Evolutionary conservation across 2,113 vertebrate species (phyloP), one percentile per base, ranked within the genome.

Genomic region (Fukomys damarensis): DNA sequence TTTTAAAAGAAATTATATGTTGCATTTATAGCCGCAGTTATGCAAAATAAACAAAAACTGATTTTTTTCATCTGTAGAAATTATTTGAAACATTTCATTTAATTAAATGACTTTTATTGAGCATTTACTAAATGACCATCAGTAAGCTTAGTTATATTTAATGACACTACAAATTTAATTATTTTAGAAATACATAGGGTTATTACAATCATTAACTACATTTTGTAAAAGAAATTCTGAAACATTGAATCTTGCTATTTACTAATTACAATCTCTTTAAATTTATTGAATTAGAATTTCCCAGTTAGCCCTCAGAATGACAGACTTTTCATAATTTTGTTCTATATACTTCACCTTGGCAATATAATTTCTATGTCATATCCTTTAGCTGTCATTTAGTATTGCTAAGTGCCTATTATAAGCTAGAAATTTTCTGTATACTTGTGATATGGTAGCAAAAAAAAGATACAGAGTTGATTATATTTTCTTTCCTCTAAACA

Each of bases 1-100:
- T 93, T 52, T 35, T 86, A 79, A 95, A 38, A 83, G 32, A 94
- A 95, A 91, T 7, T 35, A 88, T 26, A 54, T 79, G 46, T 11
- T 86, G 26, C 5, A 7, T 61, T 41, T 86, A 32, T 72, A 79
- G 52, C 72, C 43, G 46, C 63, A 96, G 86, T 81, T 86, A 58
- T 2, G 83, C 43, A 91, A 16, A 88, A 87, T 70, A 93, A 95
- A 92, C 35, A 80, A 66, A 68, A 32, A 28, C 30, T 81, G 28
- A 59, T 80, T 43, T 77, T 72, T 91, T 85, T 81, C 20, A 83
- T 90, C 7, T 70, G 1, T 32, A 52, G 3, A 86, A 38, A 70
- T 87, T 79, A 74, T 0, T n/a, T n/a, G n/a, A n/a, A n/a, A n/a
- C n/a, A n/a, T n/a, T n/a, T n/a, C n/a, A n/a, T n/a, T n/a, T n/a